Evolutionary conservation across 2,797 vertebrate genomes (phyloP), one percentile per base, ranked within the genome.

Genomic region (Huso huso): DNA sequence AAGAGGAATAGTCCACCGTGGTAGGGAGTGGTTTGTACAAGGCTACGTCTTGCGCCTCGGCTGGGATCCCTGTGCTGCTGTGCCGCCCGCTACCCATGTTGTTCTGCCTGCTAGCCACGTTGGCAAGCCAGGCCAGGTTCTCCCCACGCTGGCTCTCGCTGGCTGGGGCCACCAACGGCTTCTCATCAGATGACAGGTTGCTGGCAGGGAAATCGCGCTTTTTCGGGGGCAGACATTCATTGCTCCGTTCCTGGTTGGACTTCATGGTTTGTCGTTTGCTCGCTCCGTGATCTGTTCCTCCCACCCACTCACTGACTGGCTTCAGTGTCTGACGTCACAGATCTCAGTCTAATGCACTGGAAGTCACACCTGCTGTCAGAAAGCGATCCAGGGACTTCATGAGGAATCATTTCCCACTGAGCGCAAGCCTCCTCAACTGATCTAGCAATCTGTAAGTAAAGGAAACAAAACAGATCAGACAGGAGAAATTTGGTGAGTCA

Each of bases 221-320:
- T 85, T 99, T 99, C 62, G 97, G 97, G 68, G 97, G 97, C 84
- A 99, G 89, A 88, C 96, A 95, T 90, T 99, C 97, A 77, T 98
- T 98, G 87, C 95, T 98, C 81, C 97, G 90, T 81, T 99, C 97
- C 80, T 96, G 95, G 86, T 92, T 96, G 81, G 95, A 97, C 94
- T 98, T 98, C 97, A 99, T 99, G 83, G 83, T 82, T 86, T 83
- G 70, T 57, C 11, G 64, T 70, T 49, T 23, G 11, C 52, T 75
- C 62, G 58, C 11, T 64, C 64, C 66, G 60, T 71, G 58, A 64
- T 67, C 51, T 65, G 72, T 69, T 52, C 83, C 86, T 85, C 79
- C 90, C 88, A 68, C 76, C 74, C 68, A 66, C 77, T 86, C 82
- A 77, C 87, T 82, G 80, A 81, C 37, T 37, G 37, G 37, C 79